Evolutionary conservation across 2,113 vertebrate species (phyloP).

Genomic region (Vidua chalybeata): DNA sequence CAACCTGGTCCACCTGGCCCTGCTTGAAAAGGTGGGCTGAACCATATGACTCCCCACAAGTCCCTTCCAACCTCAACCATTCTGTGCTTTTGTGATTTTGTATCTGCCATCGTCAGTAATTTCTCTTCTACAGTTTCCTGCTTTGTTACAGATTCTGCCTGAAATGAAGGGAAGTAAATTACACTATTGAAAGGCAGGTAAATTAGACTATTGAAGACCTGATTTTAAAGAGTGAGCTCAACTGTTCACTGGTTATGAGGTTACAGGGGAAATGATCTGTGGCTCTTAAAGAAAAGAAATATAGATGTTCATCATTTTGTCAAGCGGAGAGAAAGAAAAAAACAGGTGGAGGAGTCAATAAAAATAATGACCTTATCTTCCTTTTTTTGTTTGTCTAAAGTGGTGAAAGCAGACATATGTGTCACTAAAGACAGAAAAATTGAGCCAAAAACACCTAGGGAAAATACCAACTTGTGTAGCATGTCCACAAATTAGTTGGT

Average conservation of each 20-base stretch:
- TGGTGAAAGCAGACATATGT: neutral
- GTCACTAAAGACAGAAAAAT: neutral
- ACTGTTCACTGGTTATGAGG: neutral
- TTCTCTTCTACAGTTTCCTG: neutral
- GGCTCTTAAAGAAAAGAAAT: neutral
- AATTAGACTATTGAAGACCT: neutral
- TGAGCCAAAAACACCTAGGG: neutral
- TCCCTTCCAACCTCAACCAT: neutral
- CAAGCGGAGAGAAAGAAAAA: neutral
- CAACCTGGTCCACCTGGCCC: neutral
- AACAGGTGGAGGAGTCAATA: neutral
- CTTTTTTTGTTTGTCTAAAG: neutral
- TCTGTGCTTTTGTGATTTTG: neutral
- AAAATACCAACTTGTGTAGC: neutral
- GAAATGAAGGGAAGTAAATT: neutral
- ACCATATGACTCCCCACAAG: accelerated
- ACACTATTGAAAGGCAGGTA: neutral
- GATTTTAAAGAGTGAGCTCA: neutral
- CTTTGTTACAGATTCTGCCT: neutral
- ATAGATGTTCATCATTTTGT: neutral
- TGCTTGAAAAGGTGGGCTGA: neutral
- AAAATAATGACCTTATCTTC: neutral
- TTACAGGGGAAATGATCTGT: neutral
- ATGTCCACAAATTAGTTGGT: neutral
- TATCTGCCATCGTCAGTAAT: neutral